Base-by-base conservation (phyloP, 2,888 invertebrate species). In the Chrysolina oricalcia region DNA sequence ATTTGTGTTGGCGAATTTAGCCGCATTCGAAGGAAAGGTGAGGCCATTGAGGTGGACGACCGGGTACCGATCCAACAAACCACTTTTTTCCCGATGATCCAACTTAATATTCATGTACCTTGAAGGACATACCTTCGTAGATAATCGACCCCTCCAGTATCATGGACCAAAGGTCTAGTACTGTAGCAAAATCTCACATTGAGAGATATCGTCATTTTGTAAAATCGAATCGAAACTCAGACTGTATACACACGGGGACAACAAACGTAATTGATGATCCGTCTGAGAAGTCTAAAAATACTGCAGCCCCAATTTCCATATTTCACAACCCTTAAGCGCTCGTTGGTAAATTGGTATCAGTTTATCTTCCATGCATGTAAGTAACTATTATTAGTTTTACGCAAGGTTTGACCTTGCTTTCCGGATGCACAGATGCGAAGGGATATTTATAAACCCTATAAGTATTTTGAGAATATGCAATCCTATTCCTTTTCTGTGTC, bases 341-440 rank as follows among this genome's bases (percentile, higher is more conserved):
- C 35, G 35, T 48, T 8, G 21, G 48, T 21, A n/a, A 35, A 15
- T 48, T 8, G 9, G 66, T 43, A 46, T 53, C 50, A 59, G 59
- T 59, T 59, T 27, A 59, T 17, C 53, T 17, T 68, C 5, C 40
- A 53, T 43, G 53, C 53, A 35, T 53, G 35, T 13, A 64, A 75
- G 35, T 13, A 64, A 75, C 75, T 75, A 75, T 75, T 72, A 72
- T 75, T 75, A 75, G 75, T 68, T 72, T 71, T 48, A 68, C 53
- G 53, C 48, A 43, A 68, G 40, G 40, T 53, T 50, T 67, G 73
- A 73, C 73, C 73, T 73, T 73, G 73, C 68, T 73, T 68, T 68
- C 53, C 53, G 19, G 50, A 68, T 67, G 40, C 68, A 68, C 68
- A 68, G 68, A 56, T 68, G 56, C 40, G 68, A 53, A 68, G 53